These are phyloP conservation scores for Thymallus thymallus DNA, from an alignment of 2,113 vertebrate species.

Conservation along the genomic window DNA sequence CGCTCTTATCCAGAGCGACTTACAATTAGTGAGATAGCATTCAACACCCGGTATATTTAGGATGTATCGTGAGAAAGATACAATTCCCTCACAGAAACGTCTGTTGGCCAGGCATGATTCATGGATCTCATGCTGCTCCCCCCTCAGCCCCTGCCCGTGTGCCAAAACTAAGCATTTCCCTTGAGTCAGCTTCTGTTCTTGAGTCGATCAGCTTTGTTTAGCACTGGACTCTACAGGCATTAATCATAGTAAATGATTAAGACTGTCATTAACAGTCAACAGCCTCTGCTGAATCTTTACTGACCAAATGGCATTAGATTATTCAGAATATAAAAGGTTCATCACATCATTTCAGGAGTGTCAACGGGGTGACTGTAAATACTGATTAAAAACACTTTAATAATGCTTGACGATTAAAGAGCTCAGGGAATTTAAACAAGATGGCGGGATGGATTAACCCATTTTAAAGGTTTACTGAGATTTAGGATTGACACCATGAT, in stretches of 20 bases:
- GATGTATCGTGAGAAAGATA: no score
- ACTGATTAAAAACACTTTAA: not conserved
- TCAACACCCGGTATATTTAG: no score
- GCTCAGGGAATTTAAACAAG: not conserved
- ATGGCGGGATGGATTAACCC: not conserved
- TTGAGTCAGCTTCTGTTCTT: not conserved
- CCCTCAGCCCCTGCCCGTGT: not conserved
- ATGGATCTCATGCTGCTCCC: not conserved
- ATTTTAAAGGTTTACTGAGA: slow-evolving; percentile 1
- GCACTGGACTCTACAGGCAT: not conserved
- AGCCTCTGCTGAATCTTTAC: not conserved
- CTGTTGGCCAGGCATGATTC: no score
- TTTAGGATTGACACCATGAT: not conserved
- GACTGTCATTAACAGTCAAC: not conserved
- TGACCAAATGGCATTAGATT: not conserved
- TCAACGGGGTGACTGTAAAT: not conserved
- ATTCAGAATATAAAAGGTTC: not conserved
- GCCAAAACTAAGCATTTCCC: no score
- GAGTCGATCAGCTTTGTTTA: not conserved
- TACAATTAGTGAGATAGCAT: no score
- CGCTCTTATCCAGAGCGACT: no score
- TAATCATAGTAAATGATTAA: not conserved
- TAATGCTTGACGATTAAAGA: not conserved
- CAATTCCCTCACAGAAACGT: no score
- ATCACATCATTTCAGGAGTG: not conserved